Conservation (phyloP, 1,140 invertebrate genomes). For the Chironomus tepperi region DNA sequence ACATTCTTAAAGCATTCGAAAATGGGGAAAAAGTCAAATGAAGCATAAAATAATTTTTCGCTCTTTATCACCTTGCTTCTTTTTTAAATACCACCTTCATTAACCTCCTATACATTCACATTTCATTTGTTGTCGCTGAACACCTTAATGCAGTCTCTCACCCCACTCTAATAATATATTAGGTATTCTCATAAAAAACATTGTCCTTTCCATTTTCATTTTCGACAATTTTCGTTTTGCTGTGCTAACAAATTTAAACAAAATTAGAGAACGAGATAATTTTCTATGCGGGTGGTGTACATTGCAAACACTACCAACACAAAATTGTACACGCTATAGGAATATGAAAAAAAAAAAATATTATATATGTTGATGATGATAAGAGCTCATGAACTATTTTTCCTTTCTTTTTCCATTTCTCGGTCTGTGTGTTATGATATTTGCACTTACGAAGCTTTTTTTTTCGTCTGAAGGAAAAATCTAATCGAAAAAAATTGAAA, state of each 20-base stretch:
- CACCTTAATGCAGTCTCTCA: background rate
- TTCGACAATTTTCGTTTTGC: background rate
- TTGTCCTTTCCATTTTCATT: background rate
- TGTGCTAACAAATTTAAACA: background rate
- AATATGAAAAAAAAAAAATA: background rate
- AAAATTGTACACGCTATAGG: background rate
- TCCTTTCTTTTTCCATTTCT: background rate
- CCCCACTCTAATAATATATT: background rate
- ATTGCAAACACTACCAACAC: background rate
- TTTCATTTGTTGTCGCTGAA: background rate
- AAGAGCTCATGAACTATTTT: constrained; percentile 1
- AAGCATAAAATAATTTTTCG: constrained; percentile 20
- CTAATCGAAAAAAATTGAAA: background rate
- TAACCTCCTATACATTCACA: background rate
- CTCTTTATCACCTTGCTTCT: constrained; percentile 22
- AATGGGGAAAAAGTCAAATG: constrained; percentile 9
- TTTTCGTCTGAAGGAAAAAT: background rate
- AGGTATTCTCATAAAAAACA: background rate
- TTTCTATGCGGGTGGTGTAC: constrained; percentile 11
- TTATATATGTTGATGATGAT: background rate
- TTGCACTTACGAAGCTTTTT: background rate
- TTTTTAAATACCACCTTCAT: background rate
- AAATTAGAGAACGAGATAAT: constrained; percentile 14
- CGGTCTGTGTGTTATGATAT: background rate
- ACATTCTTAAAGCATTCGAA: no score